Base-by-base conservation (phyloP, 2,888 invertebrate species). In the Lithophane socia region DNA sequence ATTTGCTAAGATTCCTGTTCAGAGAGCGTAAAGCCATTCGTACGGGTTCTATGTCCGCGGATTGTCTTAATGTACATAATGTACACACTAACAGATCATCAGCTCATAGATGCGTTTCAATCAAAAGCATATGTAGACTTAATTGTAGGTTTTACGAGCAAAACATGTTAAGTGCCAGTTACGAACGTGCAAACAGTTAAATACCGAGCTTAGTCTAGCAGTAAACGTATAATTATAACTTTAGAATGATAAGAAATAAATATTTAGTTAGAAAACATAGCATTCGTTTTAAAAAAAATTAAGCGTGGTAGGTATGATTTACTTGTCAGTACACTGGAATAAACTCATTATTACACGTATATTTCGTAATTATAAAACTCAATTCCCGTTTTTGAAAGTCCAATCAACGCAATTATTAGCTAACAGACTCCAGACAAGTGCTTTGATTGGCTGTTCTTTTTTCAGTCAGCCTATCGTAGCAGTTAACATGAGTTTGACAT, bases 21-120 rank as follows among this genome's bases (percentile, higher is more conserved):
- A 94, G 94, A 95, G 93, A 95, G 95, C 94, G 94, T 94, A 85
- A 92, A 91, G 83, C 52, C 24, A 49, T 77, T 71, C 42, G 10
- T 67, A 78, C 74, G 61, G 54, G 58, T 58, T 75, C 77, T 84
- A 86, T 77, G 83, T 86, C 75, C 58, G 21, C 42, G n/a, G n/a
- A 67, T 78, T 75, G 58, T 66, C 42, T 65, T 49, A 73, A 42
- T 72, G 42, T 29, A 29, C 49, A 49, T 16, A 47, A 4, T 29
- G 13, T 67, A 9, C 29, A 18, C 49, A 21, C 29, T 29, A 16
- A 29, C 76, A 72, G 54, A 80, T 75, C 63, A 75, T 73, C 61
- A 80, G 56, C 69, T 73, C 29, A 47, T 13, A 73, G 37, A 52
- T 70, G 73, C 49, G 56, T 68, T 83, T 49, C 24, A 65, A 52